Percentiles rank a stretch among this genome's conserved stretches.
These are phyloP conservation scores for Picathartes gymnocephalus DNA, from an alignment of 2,113 vertebrate genomes.

Conservation along the genomic window DNA sequence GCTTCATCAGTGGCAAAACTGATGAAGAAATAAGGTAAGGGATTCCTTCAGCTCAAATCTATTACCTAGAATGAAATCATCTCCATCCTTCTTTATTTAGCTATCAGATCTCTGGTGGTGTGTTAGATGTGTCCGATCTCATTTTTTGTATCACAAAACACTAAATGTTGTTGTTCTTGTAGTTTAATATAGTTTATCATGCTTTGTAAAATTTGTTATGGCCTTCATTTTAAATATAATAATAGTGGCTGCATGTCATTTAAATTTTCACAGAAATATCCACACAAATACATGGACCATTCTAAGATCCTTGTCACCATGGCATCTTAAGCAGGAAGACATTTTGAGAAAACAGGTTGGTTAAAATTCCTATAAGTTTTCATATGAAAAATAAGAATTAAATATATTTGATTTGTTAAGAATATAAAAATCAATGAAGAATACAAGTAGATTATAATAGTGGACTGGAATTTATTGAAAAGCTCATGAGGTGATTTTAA, in stretches of 20 bases:
- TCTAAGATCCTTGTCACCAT: neutral
- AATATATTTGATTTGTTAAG: neutral
- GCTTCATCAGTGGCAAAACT: neutral
- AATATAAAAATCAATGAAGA: neutral
- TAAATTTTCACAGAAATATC: neutral
- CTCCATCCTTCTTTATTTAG: neutral
- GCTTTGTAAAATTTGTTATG: neutral
- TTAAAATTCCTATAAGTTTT: neutral
- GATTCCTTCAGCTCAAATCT: neutral
- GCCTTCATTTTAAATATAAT: neutral
- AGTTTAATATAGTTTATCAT: neutral
- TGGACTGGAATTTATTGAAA: neutral
- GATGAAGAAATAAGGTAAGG: neutral
- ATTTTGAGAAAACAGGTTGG: neutral
- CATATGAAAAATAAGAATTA: neutral
- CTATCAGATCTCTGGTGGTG: neutral
- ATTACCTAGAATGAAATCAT: neutral
- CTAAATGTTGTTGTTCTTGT: neutral
- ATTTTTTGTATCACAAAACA: neutral
- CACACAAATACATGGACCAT: neutral
- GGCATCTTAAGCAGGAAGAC: neutral
- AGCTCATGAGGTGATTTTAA: neutral
- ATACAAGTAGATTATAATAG: neutral
- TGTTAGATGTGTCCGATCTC: neutral
- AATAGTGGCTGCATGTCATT: neutral